Evolutionary conservation across 2,797 vertebrate species (phyloP), one percentile per base, ranked within the genome.

Genomic region (Lindbergichthys nudifrons): DNA sequence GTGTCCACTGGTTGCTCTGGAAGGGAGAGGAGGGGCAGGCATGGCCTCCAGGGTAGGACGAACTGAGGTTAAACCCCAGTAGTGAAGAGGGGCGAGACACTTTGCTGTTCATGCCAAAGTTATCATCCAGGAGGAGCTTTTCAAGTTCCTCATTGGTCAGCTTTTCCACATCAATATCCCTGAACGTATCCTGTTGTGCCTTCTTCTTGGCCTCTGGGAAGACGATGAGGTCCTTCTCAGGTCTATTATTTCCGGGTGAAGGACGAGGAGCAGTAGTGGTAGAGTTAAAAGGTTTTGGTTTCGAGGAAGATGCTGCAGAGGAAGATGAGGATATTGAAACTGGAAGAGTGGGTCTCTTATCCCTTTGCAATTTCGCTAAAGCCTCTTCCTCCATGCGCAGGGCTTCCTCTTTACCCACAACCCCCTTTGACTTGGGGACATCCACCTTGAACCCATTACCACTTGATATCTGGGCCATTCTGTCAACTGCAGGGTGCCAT

Each of bases 311-410:
- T 0, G 74, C 52, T 12, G 61, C 66, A 41, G 81, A 87, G 79
- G 90, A 70, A 53, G 95, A 91, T 6, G 86, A 82, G 45, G 92
- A 86, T 39, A 87, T 56, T 65, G 91, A 88, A 62, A 90, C 87
- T 72, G 90, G 84, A 70, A 84, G 84, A 77, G 92, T 89, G 74
- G 87, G 86, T 79, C 78, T 93, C 89, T 94, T 97, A 46, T 96
- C 97, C 68, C 94, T 96, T 82, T 96, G 97, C 82, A 98, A 85
- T 92, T 96, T 97, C 61, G 97, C 97, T 90, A 99, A 92, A 9
- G 98, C 98, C 53, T 99, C 98, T 65, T 95, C 96, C 94, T 99
- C 98, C 98, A 99, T 99, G 64, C 96, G 97, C 74, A 99, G 94
- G 19, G 98, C 98, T 90, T 99, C 98, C 91, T 98, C 97, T 92